Base-by-base conservation (phyloP, 2,797 vertebrate species). In the Propithecus perrieri region DNA sequence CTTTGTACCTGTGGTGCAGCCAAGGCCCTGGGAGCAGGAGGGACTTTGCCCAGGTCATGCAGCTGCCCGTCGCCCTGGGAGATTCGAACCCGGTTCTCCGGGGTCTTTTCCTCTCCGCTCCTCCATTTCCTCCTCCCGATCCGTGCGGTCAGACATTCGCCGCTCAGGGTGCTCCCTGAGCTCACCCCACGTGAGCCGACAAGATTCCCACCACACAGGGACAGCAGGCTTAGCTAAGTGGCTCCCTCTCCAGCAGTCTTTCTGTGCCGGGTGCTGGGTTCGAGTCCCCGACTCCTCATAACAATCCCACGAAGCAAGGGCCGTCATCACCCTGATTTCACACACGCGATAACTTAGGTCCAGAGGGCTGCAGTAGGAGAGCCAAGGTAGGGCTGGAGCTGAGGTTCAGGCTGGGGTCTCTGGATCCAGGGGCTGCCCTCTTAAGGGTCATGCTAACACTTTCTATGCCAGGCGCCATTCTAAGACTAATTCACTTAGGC, bases 121-220 rank as follows among this genome's bases (percentile, higher is more conserved):
- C 4, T 50, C 67, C 35, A 14, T 7, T 1, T 24, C 30, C 57
- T 57, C 33, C 81, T 14, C 67, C 43, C 26, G 20, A 28, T 2
- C 46, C 41, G 1, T 0, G 22, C 3, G 4, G 17, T 41, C n/a
- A 1, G 24, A 67, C 80, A 38, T 1, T 1, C 6, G 4, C 69
- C 28, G 53, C 35, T 38, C 1, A 0, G 67, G 3, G 30, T 24
- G 78, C 14, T n/a, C 20, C 35, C 71, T 48, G 57, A 46, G 71
- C 24, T 0, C 46, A 4, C 18, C 8, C 9, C 11, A 17, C 11
- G 18, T 10, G 53, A 53, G 26, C 63, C 48, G 0, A 9, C n/a
- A 1, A 24, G 57, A 26, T 1, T 17, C 83, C 43, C 26, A 2
- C 0, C 7, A 50, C 0, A 15, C 4, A 0, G 2, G 0, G 65